Base-by-base conservation (phyloP, 2,113 vertebrate species). In the Pachypanchax playfairii region DNA sequence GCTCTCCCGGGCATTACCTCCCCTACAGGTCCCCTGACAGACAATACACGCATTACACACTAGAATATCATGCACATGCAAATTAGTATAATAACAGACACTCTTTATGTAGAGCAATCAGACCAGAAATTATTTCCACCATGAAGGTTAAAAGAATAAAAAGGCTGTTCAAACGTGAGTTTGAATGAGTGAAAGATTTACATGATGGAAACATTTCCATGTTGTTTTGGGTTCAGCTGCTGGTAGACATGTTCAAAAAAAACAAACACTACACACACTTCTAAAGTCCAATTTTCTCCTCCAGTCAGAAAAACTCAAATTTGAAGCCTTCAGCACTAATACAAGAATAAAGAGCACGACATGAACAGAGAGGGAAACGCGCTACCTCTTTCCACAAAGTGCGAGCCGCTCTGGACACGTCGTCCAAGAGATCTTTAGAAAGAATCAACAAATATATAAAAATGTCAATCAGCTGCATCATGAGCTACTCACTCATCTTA, bases 1-100 rank as follows among this genome's bases (percentile, higher is more conserved):
- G 82, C 63, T 87, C 53, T 88, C 86, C 87, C 87, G 87, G 75
- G 83, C 90, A 69, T 13, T 85, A 79, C 74, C 9, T 8, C 90
- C 89, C 80, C 90, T 88, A 87, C 26, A 29, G 73, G 68, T 31
- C 58, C 61, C 84, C 91, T 91, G 82, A 73, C 73, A 86, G 77
- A 86, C 51, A 77, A 81, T 61, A 87, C 50, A 89, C 68, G 31
- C 41, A 79, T 85, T 81, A 84, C 54, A 84, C 61, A 82, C 8
- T 38, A 26, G 63, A 36, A 82, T 31, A 57, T 10, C 35, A 59
- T 68, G 58, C 64, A 54, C 60, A 62, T 68, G 64, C 60, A 77
- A 61, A 60, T 48, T 3, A 52, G 15, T 22, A 55, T 26, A 36
- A 46, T 20, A 55, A 29, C 56, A 52, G 26, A 41, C 36, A 47